phyloP scores from a whole-genome alignment of 1,140 invertebrate genomes.

The Drosophila kurseongensis region DNA sequence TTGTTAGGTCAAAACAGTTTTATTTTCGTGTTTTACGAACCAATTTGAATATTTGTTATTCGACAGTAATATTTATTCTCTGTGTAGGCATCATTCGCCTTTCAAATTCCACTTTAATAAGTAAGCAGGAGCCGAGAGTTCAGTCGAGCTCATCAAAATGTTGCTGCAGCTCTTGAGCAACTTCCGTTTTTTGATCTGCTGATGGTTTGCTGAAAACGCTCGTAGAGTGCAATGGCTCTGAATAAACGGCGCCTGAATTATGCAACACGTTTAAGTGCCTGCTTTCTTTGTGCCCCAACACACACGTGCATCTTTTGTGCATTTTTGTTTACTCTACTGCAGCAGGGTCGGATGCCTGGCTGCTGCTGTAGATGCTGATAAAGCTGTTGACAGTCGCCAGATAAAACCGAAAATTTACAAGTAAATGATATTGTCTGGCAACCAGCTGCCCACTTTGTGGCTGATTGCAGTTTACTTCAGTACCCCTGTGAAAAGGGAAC shows the following conservation, averaged over 20 bases:
- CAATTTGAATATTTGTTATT: no score
- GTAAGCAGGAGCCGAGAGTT: conserved; percentile 50
- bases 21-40: no score
- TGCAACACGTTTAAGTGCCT: conserved; percentile 77
- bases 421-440: conserved; percentile 56
- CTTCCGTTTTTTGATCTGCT: conserved; percentile 68
- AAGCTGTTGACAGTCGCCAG: conserved; percentile 58
- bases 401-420: conserved; percentile 57
- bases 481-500: conserved; percentile 17
- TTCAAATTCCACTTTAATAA: conserved; percentile 59
- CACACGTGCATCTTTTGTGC: conserved; percentile 29
- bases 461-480: conserved; percentile 33
- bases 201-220: conserved; percentile 39
- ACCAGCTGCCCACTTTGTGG: conserved; percentile 49
- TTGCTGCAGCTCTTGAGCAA: conserved; percentile 44
- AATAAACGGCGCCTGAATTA: conserved; percentile 73
- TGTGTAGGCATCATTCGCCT: conserved; percentile 14
- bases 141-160: conserved; percentile 48
- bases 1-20: no score
- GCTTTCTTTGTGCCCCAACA: conserved; percentile 49
- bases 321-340: conserved; percentile 41
- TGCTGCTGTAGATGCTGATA: conserved; percentile 45
- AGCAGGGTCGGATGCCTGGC: conserved; percentile 11
- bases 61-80: neutral
- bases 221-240: conserved; percentile 61